Percentiles rank a stretch among this genome's conserved stretches.
Evolutionary conservation across 1,140 invertebrate species (phyloP).

Genomic region (Temnothorax nylanderi): DNA sequence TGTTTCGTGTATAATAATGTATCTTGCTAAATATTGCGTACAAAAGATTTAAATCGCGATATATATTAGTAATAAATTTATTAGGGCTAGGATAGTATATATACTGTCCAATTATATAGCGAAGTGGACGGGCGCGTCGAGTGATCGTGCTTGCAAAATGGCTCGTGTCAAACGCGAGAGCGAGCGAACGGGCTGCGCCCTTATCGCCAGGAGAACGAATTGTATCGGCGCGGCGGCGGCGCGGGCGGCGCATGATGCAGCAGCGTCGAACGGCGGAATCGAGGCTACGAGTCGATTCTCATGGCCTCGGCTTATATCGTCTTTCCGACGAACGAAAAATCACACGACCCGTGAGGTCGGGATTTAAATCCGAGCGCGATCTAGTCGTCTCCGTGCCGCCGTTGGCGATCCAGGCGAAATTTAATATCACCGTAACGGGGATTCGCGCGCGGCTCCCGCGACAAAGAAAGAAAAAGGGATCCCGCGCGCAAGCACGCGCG

Average conservation of each 20-base stretch:
- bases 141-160: conserved; percentile 35
- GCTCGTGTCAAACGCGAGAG: conserved; percentile 20
- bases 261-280: conserved; percentile 75
- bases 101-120: neutral
- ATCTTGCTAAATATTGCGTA: neutral
- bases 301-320: conserved; percentile 74
- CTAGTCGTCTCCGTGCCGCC: conserved; percentile 34
- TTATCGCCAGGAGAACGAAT: conserved; percentile 72
- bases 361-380: conserved; percentile 67
- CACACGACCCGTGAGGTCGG: conserved; percentile 58
- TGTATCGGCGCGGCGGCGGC: conserved; percentile 51
- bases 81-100: neutral
- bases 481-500: neutral
- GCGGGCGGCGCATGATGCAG: conserved; percentile 59
- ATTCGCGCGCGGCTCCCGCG: neutral
- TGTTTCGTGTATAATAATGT: neutral
- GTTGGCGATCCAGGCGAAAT: conserved; percentile 41
- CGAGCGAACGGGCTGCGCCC: conserved; percentile 73
- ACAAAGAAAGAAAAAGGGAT: neutral
- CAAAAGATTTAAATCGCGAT: neutral
- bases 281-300: conserved; percentile 77
- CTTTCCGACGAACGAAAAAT: conserved; percentile 77
- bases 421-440: conserved; percentile 48
- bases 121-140: neutral
- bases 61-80: neutral